Evolutionary conservation across 2,797 vertebrate genomes (phyloP).

Genomic region (Sebastolobus alascanus): DNA sequence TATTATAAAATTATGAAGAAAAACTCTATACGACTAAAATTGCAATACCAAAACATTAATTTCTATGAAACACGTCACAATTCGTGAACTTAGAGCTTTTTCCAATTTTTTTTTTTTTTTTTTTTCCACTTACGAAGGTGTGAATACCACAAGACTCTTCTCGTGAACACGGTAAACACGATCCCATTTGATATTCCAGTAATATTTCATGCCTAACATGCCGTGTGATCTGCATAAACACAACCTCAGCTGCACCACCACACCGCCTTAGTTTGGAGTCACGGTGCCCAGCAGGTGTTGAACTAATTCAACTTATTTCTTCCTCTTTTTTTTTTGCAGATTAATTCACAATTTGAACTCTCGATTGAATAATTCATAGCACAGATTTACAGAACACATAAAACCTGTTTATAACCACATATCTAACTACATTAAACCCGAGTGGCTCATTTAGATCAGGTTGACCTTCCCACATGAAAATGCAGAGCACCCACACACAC

Average conservation of each 20-base stretch:
- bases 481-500: constrained; percentile 1
- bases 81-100: too few relatives aligned
- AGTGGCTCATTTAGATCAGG: constrained; percentile 13
- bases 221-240: not conserved
- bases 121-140: too few relatives aligned
- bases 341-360: not conserved
- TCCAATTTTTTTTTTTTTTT: too few relatives aligned
- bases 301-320: not conserved
- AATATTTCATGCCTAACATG: not conserved
- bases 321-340: not conserved
- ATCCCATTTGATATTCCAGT: too few relatives aligned
- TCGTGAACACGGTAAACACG: too few relatives aligned
- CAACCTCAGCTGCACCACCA: not conserved
- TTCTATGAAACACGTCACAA: too few relatives aligned
- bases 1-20: too few relatives aligned
- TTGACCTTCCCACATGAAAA: constrained; percentile 12
- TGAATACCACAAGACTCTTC: too few relatives aligned
- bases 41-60: too few relatives aligned
- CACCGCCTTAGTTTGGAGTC: not conserved
- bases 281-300: not conserved
- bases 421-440: not conserved
- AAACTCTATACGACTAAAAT: too few relatives aligned
- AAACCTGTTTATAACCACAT: not conserved
- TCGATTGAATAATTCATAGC: not conserved
- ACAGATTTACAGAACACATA: not conserved